Base-by-base conservation (phyloP, 2,113 vertebrate genomes). In the Anser cygnoides region DNA sequence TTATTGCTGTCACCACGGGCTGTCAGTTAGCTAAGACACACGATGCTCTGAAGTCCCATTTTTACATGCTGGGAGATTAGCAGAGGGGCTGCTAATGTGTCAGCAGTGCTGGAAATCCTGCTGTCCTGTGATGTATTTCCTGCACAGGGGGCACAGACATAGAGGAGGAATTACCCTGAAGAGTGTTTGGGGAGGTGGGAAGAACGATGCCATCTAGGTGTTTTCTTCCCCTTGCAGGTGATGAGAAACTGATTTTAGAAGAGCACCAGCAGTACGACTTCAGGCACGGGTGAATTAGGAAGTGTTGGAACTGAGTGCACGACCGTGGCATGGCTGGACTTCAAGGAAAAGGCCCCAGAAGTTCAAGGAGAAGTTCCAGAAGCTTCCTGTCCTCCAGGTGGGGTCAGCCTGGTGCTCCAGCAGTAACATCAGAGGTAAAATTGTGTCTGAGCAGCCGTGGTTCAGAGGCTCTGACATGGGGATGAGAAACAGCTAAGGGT, bases 401-500 rank as follows among this genome's bases (percentile, higher is more conserved):
- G 25, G 15, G 52, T 74, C 65, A 87, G 22, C 15, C 3, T 66
- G 41, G 4, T 44, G 76, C 58, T 89, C 35, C 65, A 65, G 74
- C 0, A 1, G 25, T 61, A 70, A 68, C 0, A 4, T 71, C 57
- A 89, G 70, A 84, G 35, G 23, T 19, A 82, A 50, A 41, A 25
- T 0, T 78, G 20, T 75, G 33, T 84, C n/a, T 83, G 46, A 77
- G 50, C 87, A 89, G 41, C 41, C 19, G 8, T 0, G 1, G 33
- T 50, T 59, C 37, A 65, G 15, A 52, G n/a, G 16, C 21, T 85
- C 66, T 46, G 77, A 87, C 89, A 4, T 6, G 66, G 15, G 75
- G 55, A 84, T 85, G 93, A 94, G 84, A 85, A 93, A 95, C 84
- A 84, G 70, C 35, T 21, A 26, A 66, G 33, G 81, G 49, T 91